These are phyloP conservation scores for Teleopsis dalmanni DNA, from an alignment of 1,140 invertebrate species.

Conservation along the genomic window DNA sequence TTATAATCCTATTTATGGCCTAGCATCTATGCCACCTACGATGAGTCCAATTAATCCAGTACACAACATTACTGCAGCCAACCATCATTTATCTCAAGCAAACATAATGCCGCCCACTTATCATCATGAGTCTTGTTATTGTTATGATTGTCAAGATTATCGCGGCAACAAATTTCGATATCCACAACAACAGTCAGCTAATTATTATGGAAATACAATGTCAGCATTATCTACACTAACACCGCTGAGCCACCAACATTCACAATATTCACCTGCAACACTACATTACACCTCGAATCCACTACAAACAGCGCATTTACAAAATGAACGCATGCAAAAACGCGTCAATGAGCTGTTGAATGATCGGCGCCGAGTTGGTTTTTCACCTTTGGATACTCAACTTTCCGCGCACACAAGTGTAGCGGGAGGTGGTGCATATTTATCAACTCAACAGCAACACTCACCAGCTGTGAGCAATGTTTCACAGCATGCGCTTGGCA, in stretches of 20 bases:
- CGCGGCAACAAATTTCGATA: conserved; percentile 11
- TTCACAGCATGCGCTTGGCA: conserved; percentile 5
- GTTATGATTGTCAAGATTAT: conserved; percentile 41
- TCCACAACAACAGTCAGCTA: conserved; percentile 4
- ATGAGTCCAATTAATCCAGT: conserved; percentile 7
- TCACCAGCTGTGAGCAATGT: conserved; percentile 18
- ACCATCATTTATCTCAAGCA: too few species aligned
- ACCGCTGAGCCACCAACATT: neutral
- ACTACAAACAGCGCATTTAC: conserved; percentile 33
- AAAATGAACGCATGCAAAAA: conserved; percentile 39
- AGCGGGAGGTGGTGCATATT: neutral
- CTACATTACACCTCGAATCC: neutral
- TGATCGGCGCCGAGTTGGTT: conserved; percentile 34
- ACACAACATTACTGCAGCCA: conserved; percentile 4
- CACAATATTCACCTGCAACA: conserved; percentile 30
- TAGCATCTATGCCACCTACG: conserved; percentile 17
- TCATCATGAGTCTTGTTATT: conserved; percentile 41
- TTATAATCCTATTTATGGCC: conserved; percentile 29
- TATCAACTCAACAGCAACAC: conserved; percentile 9
- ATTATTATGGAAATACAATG: too few species aligned
- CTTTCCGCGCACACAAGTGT: conserved; percentile 4
- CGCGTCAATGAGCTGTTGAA: conserved; percentile 37
- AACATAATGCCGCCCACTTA: neutral
- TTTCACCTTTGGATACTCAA: conserved; percentile 33
- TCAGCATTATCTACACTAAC: conserved; percentile 2